Base-by-base conservation (phyloP, 2,113 vertebrate genomes). In the Scomber colias region DNA sequence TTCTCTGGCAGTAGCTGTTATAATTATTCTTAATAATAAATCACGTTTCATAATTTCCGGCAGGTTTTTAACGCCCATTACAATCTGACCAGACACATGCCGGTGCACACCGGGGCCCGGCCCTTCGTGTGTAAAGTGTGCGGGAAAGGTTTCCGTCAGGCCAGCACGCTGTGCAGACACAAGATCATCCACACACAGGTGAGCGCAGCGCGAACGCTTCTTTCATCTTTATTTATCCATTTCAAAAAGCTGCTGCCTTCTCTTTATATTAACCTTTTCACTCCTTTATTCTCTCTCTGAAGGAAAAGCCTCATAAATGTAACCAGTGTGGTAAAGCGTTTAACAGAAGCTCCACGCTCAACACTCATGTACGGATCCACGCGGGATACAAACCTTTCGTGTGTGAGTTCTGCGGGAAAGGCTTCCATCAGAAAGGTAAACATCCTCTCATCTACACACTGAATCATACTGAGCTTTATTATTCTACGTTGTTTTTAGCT, bases 181-280 rank as follows among this genome's bases (percentile, higher is more conserved):
- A 99, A 99, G 93, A 99, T 99, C 89, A 99, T 99, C 77, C 98
- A 99, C 90, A 99, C 98, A 3, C 97, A 98, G 97, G 97, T 99
- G 72, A 79, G 17, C 5, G 6, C 1, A 3, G 4, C 8, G 2
- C 13, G 2, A 3, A 7, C 16, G 2, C 48, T 11, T 21, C 40
- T 13, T 14, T 12, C 11, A 2, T 8, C 35, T 40, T 7, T 40
- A 7, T 40, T 0, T 7, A 7, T 40, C 35, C 8, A 40, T 40
- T 9, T 40, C 24, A 27, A 27, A 35, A 8, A 40, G 35, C 35
- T 40, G 0, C 11, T 14, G 5, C 11, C 0, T 40, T 9, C n/a
- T 0, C 5, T 16, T 51, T 59, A 5, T 19, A 17, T 48, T 21
- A 17, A 40, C 1, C 17, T 21, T 9, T 45, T 12, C 5, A 4